Evolutionary conservation across 2,888 invertebrate genomes (phyloP).

Genomic region (Phaonia tiefii): DNA sequence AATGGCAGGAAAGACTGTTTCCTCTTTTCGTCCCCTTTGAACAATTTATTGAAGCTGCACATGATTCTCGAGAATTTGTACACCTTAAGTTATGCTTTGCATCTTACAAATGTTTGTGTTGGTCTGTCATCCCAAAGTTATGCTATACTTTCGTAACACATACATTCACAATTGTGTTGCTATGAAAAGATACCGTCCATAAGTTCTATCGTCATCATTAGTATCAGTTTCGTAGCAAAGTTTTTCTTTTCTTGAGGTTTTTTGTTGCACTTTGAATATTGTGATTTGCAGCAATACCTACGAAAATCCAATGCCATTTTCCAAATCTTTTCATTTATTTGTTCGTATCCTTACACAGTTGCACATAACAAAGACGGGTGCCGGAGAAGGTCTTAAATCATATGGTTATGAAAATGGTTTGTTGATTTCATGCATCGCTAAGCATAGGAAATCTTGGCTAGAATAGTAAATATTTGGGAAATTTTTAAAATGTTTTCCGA

Average conservation of each 20-base stretch:
- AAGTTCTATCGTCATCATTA: constrained; percentile 20
- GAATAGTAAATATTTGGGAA: no score
- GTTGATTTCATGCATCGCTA: no score
- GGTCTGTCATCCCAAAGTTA: background rate
- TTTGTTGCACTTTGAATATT: background rate
- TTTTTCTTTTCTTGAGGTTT: background rate
- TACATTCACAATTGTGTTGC: background rate
- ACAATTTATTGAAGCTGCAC: constrained; percentile 24
- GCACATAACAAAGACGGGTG: background rate
- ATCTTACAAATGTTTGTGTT: background rate
- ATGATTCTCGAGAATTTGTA: constrained; percentile 29
- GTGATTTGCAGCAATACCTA: background rate
- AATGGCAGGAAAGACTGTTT: background rate
- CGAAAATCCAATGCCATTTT: background rate
- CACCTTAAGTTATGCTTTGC: constrained; percentile 12
- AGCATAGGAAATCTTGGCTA: no score
- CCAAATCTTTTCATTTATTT: background rate
- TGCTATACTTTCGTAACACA: background rate
- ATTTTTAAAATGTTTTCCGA: no score
- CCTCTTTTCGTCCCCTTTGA: background rate
- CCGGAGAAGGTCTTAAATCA: background rate
- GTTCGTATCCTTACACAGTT: background rate
- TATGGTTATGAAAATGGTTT: no score
- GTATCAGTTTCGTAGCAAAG: background rate
- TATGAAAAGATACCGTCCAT: background rate